phyloP scores from a whole-genome alignment of 2,797 vertebrate genomes.

The Pseudochromis fuscus region DNA sequence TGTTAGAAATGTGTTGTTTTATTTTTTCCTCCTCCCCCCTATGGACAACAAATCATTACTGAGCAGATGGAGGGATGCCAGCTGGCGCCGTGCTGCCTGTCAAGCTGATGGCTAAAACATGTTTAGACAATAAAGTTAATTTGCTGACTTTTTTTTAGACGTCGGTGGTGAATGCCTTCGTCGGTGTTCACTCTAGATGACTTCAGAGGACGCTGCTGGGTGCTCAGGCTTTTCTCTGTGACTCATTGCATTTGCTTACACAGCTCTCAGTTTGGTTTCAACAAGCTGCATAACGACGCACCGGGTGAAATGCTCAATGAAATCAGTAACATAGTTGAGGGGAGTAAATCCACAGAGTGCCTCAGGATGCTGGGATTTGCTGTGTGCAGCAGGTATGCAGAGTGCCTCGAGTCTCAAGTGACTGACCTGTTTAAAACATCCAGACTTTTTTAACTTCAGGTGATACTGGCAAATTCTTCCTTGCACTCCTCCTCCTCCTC shows the following conservation, averaged over 20 bases:
- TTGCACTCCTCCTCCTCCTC: neutral
- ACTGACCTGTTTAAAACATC: constrained; percentile 39
- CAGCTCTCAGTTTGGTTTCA: constrained; percentile 31
- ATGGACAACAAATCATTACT: constrained; percentile 65
- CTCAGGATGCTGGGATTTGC: constrained; percentile 34
- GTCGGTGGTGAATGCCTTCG: constrained; percentile 17
- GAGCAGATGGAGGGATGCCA: constrained; percentile 74
- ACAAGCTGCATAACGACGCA: constrained; percentile 30
- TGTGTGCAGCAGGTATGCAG: constrained; percentile 47
- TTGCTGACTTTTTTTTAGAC: constrained; percentile 58
- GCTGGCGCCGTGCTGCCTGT: constrained; percentile 55
- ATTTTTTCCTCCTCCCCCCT: constrained; percentile 1
- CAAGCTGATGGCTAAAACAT: constrained; percentile 63
- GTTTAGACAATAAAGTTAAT: constrained; percentile 68
- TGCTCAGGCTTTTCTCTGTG: constrained; percentile 23
- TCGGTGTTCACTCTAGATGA: constrained; percentile 35
- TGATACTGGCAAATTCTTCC: constrained; percentile 2
- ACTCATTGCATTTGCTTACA: constrained; percentile 42
- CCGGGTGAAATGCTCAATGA: constrained; percentile 17
- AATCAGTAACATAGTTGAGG: constrained; percentile 29
- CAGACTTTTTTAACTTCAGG: constrained; percentile 20
- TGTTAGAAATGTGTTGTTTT: constrained; percentile 60
- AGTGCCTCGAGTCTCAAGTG: constrained; percentile 11
- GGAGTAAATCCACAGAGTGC: constrained; percentile 10
- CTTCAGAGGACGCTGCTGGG: constrained; percentile 39